Percentiles rank a stretch among this genome's conserved stretches.
Conservation (phyloP, 2,797 vertebrate species). For the Hoplostethus mediterraneus region DNA sequence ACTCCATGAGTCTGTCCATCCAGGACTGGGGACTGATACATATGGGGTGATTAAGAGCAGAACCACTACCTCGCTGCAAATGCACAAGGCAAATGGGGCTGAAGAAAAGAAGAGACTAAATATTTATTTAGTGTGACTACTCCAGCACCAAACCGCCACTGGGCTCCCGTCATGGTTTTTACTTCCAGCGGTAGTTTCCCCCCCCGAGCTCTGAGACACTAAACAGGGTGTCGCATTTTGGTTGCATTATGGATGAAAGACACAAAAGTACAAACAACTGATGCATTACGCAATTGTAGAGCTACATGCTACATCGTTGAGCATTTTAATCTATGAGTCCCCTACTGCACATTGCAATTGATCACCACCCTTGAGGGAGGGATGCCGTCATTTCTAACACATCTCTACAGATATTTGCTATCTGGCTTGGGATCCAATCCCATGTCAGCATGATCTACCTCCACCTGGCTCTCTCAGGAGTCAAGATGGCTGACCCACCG, state of each 20-base stretch:
- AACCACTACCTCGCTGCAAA: constrained; percentile 13
- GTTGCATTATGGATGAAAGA: constrained; percentile 26
- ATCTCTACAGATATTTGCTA: background rate
- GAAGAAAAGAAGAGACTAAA: constrained; percentile 47
- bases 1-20: background rate
- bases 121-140: constrained; percentile 54
- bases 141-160: constrained; percentile 25
- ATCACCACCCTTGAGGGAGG: background rate
- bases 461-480: background rate
- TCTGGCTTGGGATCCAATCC: background rate
- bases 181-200: constrained; percentile 8
- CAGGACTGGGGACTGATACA: constrained; percentile 12
- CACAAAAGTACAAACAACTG: constrained; percentile 23
- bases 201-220: constrained; percentile 25
- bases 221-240: constrained; percentile 32
- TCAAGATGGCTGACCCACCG: background rate
- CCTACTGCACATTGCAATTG: background rate
- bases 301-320: constrained; percentile 20
- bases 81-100: constrained; percentile 8
- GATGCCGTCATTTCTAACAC: background rate
- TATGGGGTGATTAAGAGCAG: constrained; percentile 26
- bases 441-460: background rate
- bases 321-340: background rate
- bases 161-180: constrained; percentile 6
- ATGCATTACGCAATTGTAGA: background rate